Evolutionary conservation across 1,140 invertebrate species (phyloP), one percentile per base, ranked within the genome.

Genomic region (Phortica variegata): DNA sequence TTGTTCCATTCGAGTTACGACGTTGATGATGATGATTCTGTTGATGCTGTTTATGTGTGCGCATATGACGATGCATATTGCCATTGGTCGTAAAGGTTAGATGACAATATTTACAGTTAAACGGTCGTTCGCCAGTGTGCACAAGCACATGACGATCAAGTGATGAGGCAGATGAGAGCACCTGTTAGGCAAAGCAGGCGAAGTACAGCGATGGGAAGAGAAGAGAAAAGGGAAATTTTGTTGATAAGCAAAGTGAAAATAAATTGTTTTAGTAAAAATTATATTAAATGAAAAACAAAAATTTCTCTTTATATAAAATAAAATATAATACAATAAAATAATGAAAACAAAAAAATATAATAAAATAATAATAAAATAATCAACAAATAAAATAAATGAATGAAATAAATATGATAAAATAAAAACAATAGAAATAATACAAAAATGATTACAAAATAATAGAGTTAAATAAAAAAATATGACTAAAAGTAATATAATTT

Each of bases 61-160:
- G 79, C 78, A 89, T 84, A 68, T 93, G 91, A 18, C 90, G 78
- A 63, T 91, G 89, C 88, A 94, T 91, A 72, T 91, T 92, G 12
- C 89, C 89, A 73, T 91, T 93, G 3, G 90, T 93, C 21, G 88
- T 91, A 77, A 93, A 95, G 3, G 88, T 84, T 75, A 90, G 84
- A 16, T 84, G 81, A 73, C 90, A 93, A 54, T 84, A 82, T 58
- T 84, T 83, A 75, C 91, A 93, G 58, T 85, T 85, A 74, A 88
- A 90, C 2, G 88, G 86, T 2, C 87, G 77, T 58, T 89, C 86
- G 2, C 86, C 86, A 2, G 85, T 87, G 63, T 90, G 88, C 0
- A 88, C 84, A 20, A 90, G 66, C 47, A 88, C 83, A 77, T 91
- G 88, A 1, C 87, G 79, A 58, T 90, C 87, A 56, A 89, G 70